phyloP scores from a whole-genome alignment of 2,888 invertebrate species.

The Netelia fuscicornis region DNA sequence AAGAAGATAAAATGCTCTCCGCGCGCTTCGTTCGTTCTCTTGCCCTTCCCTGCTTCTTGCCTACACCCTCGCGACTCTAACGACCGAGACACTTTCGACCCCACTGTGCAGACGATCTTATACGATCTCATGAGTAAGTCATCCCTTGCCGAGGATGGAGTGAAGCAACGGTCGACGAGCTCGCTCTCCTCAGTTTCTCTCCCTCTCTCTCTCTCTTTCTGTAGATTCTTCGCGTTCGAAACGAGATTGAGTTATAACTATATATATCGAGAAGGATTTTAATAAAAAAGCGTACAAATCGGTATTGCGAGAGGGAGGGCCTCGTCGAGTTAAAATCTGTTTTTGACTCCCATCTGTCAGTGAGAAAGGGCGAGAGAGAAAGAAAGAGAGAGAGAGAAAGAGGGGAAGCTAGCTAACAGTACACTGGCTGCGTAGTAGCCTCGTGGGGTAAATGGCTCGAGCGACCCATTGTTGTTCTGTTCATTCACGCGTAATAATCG shows the following conservation, averaged over 20 bases:
- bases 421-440: background rate
- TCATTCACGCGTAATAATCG: background rate
- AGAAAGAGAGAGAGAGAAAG: background rate
- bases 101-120: constrained; percentile 53
- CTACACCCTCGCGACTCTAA: constrained; percentile 40
- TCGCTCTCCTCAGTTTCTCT: constrained; percentile 1
- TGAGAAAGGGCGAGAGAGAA: background rate
- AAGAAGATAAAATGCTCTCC: constrained; percentile 39
- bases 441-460: background rate
- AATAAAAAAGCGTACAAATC: constrained; percentile 65
- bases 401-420: no score
- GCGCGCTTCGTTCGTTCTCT: constrained; percentile 22
- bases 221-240: background rate
- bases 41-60: background rate
- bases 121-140: constrained; percentile 67
- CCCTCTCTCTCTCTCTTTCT: background rate
- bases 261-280: constrained; percentile 40
- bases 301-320: constrained; percentile 42
- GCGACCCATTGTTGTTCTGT: background rate
- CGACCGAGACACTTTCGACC: constrained; percentile 56
- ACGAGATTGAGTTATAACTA: background rate
- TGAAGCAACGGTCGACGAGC: constrained; percentile 42
- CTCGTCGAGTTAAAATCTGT: constrained; percentile 54
- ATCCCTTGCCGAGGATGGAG: constrained; percentile 55
- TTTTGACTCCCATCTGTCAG: constrained; percentile 54